Conservation (phyloP, 2,797 vertebrate genomes). For the Xerus rutilus region DNA sequence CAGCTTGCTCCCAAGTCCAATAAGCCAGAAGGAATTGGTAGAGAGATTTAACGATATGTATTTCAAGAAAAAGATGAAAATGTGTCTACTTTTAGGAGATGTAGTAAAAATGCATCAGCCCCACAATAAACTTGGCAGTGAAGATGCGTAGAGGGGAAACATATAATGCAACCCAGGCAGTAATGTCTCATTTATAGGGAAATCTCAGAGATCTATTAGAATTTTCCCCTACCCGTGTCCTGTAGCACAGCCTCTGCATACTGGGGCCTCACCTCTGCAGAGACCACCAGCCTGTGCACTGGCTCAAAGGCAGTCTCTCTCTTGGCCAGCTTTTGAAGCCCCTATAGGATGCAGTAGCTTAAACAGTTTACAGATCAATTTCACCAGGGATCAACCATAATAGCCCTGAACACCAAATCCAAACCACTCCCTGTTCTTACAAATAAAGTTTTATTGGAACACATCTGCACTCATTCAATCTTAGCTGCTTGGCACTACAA, state of each 20-base stretch:
- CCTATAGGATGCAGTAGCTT: not conserved
- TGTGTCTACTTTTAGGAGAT: constrained; percentile 76
- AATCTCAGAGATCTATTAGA: not conserved
- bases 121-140: constrained; percentile 70
- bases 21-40: constrained; percentile 78
- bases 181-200: constrained; percentile 49
- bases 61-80: constrained; percentile 80
- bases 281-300: not conserved
- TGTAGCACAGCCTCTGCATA: not conserved
- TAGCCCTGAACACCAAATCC: not conserved
- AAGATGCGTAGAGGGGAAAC: constrained; percentile 39
- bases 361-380: not conserved
- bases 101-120: constrained; percentile 75
- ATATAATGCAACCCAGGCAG: not conserved
- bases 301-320: not conserved
- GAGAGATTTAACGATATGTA: constrained; percentile 72
- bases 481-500: not conserved
- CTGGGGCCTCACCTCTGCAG: not conserved
- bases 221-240: not conserved
- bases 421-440: not conserved
- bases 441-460: constrained; percentile 30
- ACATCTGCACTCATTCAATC: not conserved
- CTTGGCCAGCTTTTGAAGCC: not conserved
- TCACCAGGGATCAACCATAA: not conserved
- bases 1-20: constrained; percentile 77